A percentile compares a stretch with the other conserved stretches of the same genome.
Conservation (phyloP, 2,888 invertebrate genomes). For the Lithophane semibrunnea region DNA sequence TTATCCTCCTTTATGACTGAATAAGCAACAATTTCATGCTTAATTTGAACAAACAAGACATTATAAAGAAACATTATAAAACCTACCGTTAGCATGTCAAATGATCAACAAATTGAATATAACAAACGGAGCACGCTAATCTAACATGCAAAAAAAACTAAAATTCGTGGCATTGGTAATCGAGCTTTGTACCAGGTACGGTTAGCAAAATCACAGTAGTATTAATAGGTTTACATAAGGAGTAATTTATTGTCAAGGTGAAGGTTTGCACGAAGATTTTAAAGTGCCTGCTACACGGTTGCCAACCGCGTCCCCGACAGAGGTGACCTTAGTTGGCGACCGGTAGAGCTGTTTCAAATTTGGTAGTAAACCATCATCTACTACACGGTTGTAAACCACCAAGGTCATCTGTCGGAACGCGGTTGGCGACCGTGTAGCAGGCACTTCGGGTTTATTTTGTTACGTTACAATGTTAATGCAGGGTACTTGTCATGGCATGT, state of each 20-base stretch:
- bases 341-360: no score
- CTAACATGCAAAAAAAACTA: slow-evolving; percentile 51
- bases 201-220: slow-evolving; percentile 48
- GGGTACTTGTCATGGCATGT: slow-evolving; percentile 28
- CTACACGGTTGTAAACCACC: no score
- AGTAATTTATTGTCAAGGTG: slow-evolving; percentile 65
- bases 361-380: no score
- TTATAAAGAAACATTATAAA: slow-evolving; percentile 24
- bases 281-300: no score
- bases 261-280: slow-evolving; percentile 61
- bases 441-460: slow-evolving; percentile 38
- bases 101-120: slow-evolving; percentile 58
- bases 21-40: neutral
- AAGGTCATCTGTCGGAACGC: no score
- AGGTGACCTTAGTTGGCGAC: no score
- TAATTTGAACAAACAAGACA: slow-evolving; percentile 31
- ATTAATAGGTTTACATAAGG: slow-evolving; percentile 61
- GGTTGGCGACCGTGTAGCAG: no score
- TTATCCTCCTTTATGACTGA: no score
- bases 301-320: no score
- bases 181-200: slow-evolving; percentile 59
- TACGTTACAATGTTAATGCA: slow-evolving; percentile 38
- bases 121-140: slow-evolving; percentile 54
- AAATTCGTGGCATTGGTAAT: slow-evolving; percentile 57
- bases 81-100: slow-evolving; percentile 44